Evolutionary conservation across 2,113 vertebrate genomes (phyloP), one percentile per base, ranked within the genome.

Genomic region (Cebus imitator): DNA sequence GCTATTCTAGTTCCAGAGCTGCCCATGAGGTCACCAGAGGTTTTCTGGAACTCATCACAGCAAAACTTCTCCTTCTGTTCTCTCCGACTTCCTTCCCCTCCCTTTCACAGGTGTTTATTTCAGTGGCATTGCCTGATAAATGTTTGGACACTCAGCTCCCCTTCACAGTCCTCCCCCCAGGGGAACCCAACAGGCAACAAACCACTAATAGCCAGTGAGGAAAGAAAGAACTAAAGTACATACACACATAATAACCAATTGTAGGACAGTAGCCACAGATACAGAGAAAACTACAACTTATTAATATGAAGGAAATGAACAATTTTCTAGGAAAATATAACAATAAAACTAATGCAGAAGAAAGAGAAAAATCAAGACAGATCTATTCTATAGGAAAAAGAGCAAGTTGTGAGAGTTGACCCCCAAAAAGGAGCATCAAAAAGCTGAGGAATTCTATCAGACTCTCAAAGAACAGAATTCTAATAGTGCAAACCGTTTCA

Each of bases 291-390:
- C 43, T 14, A 27, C 7, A 87, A 23, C 50, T 43, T 30, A 45
- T 25, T 9, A 32, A 50, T 20, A 32, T 32, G 70, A 70, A 94
- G 37, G 40, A 52, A 96, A 79, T 79, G 35, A 25, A 79, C 35
- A 64, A 13, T 58, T 50, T 64, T 68, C 82, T 50, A 94, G 82
- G 75, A 68, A 78, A 88, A 58, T 79, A n/a, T 20, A 76, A 83
- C 43, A 8, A 57, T 88, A 78, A 79, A 57, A 50, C 5, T 75
- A 73, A 87, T 7, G 27, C 27, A 68, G 32, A 66, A 93, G 64
- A 50, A 81, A 57, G 55, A 70, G 48, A 81, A 96, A 64, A 85
- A 92, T 57, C 37, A 23, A 89, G 72, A 37, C 14, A 40, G 12
- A 8, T 21, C 35, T 70, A 37, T 76, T 27, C 11, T 43, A 1